Evolutionary conservation across 2,797 vertebrate species (phyloP).

Genomic region (Pangasius larnaudii): DNA sequence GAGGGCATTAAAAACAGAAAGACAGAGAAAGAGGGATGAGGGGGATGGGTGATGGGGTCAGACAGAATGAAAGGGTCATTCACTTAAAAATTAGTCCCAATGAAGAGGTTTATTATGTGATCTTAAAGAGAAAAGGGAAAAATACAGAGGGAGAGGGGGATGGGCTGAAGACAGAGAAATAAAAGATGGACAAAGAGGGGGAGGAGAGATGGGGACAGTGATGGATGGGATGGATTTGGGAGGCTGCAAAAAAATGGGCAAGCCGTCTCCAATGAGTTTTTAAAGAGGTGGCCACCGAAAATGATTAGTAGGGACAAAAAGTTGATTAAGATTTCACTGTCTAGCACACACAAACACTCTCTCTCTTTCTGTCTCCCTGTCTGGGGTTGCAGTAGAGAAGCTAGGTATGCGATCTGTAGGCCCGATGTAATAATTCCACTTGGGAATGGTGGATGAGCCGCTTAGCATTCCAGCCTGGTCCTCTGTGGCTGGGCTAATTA

Average conservation of each 20-base stretch:
- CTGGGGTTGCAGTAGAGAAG: slow-evolving; percentile 28
- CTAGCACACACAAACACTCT: background rate
- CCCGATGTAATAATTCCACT: slow-evolving; percentile 54
- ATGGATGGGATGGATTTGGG: slow-evolving; percentile 70
- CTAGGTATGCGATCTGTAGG: slow-evolving; percentile 27
- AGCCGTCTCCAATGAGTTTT: slow-evolving; percentile 54
- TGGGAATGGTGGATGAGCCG: slow-evolving; percentile 51
- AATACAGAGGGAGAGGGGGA: slow-evolving; percentile 44
- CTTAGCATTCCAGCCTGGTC: slow-evolving; percentile 49
- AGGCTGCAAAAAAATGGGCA: slow-evolving; percentile 59
- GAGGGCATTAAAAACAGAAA: slow-evolving; percentile 46
- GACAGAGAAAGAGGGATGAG: slow-evolving; percentile 1
- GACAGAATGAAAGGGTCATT: slow-evolving; percentile 69
- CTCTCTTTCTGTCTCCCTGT: background rate
- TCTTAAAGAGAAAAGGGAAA: slow-evolving; percentile 65
- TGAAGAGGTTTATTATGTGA: slow-evolving; percentile 81
- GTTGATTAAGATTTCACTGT: slow-evolving; percentile 23
- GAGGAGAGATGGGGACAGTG: slow-evolving; percentile 72
- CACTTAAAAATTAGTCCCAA: slow-evolving; percentile 76
- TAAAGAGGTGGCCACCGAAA: slow-evolving; percentile 37
- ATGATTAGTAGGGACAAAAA: slow-evolving; percentile 14
- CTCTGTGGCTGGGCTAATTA: slow-evolving; percentile 48
- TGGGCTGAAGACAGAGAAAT: slow-evolving; percentile 63
- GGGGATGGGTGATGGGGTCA: slow-evolving; percentile 64
- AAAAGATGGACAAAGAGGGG: slow-evolving; percentile 67